Evolutionary conservation across 35 echinoderm and acorn worm genomes (phyloP).

Genomic region (Nesometra sesokonis): DNA sequence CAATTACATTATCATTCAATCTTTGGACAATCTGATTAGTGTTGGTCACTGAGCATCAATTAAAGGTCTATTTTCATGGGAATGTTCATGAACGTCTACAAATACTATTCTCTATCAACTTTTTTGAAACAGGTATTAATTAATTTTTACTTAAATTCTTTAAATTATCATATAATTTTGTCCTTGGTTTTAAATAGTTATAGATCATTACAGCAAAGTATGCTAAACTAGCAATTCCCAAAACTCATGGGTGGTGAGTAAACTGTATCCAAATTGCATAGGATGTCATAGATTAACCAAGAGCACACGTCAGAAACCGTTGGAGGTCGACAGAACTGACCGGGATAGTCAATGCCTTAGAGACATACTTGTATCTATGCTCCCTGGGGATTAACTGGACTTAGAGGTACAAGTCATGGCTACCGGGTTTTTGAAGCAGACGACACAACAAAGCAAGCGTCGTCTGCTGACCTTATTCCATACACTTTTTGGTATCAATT

Average conservation of each 20-base stretch:
- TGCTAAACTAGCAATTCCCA: not conserved
- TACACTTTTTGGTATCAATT: not conserved
- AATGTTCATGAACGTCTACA: no score
- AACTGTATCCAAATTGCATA: not conserved
- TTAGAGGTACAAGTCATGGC: not conserved
- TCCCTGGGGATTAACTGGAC: not conserved
- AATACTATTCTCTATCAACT: no score
- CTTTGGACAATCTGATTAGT: no score
- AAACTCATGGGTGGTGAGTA: not conserved
- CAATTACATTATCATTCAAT: no score
- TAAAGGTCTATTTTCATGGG: no score
- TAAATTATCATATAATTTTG: no score
- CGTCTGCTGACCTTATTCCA: not conserved
- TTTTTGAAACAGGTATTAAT: no score
- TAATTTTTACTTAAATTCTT: no score
- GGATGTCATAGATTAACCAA: not conserved
- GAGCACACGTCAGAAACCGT: not conserved
- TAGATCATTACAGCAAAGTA: not conserved
- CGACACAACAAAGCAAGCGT: not conserved
- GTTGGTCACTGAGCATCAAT: no score
- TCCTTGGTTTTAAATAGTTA: not conserved
- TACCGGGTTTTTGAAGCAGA: not conserved
- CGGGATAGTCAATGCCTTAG: not conserved
- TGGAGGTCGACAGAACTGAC: not conserved
- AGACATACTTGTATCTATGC: not conserved